Conservation (phyloP, 2,113 vertebrate species). For the Aleadryas rufinucha region DNA sequence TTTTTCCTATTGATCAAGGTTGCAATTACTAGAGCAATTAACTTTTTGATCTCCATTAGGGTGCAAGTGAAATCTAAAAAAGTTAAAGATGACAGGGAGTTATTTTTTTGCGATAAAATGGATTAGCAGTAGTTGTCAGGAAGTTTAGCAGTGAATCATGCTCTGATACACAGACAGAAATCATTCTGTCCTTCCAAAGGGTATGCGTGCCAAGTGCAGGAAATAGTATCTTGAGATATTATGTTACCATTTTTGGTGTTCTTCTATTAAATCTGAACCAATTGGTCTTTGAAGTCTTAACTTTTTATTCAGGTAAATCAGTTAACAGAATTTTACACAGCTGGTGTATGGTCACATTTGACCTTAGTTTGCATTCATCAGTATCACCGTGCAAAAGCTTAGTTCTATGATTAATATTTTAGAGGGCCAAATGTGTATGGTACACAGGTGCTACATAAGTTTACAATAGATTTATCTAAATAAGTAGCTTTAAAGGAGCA, state of each 20-base stretch:
- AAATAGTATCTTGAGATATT: rapidly evolving
- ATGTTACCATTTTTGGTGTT: background rate
- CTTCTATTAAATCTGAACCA: background rate
- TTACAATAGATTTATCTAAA: background rate
- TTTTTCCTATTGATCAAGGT: background rate
- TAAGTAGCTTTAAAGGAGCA: background rate
- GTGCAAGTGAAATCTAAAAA: background rate
- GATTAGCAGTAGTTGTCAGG: background rate
- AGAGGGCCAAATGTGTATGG: background rate
- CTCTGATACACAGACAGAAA: background rate
- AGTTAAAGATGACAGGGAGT: background rate
- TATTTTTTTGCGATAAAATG: background rate
- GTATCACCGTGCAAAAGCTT: background rate
- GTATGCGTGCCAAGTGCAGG: background rate
- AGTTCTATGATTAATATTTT: background rate
- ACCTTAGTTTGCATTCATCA: background rate
- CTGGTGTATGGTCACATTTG: background rate
- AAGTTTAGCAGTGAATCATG: background rate
- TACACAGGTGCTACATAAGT: background rate
- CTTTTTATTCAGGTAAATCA: background rate
- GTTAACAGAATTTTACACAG: background rate
- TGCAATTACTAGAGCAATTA: background rate
- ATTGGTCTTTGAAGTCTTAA: background rate
- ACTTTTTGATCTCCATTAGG: background rate
- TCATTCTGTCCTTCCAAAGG: background rate